Conservation (phyloP, 2,113 vertebrate genomes). For the Tautogolabrus adspersus region DNA sequence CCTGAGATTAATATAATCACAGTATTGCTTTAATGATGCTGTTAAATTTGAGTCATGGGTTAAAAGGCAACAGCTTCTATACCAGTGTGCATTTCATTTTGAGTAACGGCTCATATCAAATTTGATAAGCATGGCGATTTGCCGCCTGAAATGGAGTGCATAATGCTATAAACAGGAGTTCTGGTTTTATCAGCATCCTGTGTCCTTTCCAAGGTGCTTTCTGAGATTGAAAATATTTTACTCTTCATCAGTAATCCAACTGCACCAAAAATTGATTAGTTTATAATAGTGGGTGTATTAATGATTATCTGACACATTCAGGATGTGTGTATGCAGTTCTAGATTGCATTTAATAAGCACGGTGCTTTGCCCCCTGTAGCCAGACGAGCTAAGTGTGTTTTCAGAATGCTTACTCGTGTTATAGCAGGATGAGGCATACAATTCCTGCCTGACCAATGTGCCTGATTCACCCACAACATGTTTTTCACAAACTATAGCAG, state of each 20-base stretch:
- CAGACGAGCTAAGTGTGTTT: background rate
- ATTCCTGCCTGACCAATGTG: background rate
- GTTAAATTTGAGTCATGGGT: conserved; percentile 31
- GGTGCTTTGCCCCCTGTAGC: too few species aligned
- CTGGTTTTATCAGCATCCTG: conserved; percentile 36
- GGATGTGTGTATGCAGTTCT: background rate
- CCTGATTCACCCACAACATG: background rate
- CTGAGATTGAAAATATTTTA: conserved; percentile 5
- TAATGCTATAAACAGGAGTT: conserved; percentile 69
- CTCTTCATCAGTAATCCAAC: conserved; percentile 7
- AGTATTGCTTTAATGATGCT: conserved; percentile 6
- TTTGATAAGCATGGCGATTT: conserved; percentile 63
- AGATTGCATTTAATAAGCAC: too few species aligned
- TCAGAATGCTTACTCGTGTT: background rate
- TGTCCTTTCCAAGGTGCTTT: conserved; percentile 56
- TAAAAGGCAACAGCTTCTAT: conserved; percentile 43
- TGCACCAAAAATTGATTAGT: background rate
- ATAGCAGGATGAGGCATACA: background rate
- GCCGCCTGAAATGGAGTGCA: conserved; percentile 41
- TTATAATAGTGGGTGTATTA: background rate
- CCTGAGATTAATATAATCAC: background rate
- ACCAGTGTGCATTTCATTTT: conserved; percentile 67
- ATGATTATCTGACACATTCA: background rate
- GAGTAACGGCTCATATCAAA: conserved; percentile 64
- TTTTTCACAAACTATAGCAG: background rate